Base-by-base conservation (phyloP, 2,888 invertebrate species). In the Zygaena filipendulae region DNA sequence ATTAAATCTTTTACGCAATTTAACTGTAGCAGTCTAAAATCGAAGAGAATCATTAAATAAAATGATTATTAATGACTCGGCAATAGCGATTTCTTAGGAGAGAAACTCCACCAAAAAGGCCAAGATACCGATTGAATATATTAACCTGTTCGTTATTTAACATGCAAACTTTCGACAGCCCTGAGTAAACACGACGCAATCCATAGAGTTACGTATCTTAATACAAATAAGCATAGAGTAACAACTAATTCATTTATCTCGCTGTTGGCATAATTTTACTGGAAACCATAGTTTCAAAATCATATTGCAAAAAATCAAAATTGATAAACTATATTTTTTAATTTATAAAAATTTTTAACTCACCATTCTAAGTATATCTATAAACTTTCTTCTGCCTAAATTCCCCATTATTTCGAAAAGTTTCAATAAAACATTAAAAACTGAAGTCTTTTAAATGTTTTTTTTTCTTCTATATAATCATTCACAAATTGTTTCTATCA, bases 301-400 rank as follows among this genome's bases (percentile, higher is more conserved):
- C n/a, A n/a, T n/a, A n/a, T n/a, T n/a, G n/a, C n/a, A n/a, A n/a
- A n/a, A n/a, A n/a, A n/a, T n/a, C n/a, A n/a, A n/a, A n/a, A n/a
- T n/a, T n/a, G n/a, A n/a, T n/a, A n/a, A n/a, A n/a, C n/a, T n/a
- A n/a, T n/a, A n/a, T n/a, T n/a, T n/a, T n/a, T n/a, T n/a, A n/a
- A n/a, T n/a, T n/a, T n/a, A n/a, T n/a, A n/a, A n/a, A n/a, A n/a
- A n/a, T n/a, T n/a, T n/a, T n/a, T 16, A 40, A 59, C 75, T 71
- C 57, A 77, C 77, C 77, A 75, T 75, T 62, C 67, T 75, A 35
- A 58, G 45, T 36, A 45, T 43, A 43, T 47, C 39, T 33, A 48
- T 41, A 43, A 51, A 50, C 50, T 57, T 67, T 56, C 56, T 66
- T 57, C 63, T 58, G 45, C 66, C 64, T 49, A 56, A 59, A 49